Conservation (phyloP, 2,113 vertebrate genomes). For the Eonycteris spelaea region DNA sequence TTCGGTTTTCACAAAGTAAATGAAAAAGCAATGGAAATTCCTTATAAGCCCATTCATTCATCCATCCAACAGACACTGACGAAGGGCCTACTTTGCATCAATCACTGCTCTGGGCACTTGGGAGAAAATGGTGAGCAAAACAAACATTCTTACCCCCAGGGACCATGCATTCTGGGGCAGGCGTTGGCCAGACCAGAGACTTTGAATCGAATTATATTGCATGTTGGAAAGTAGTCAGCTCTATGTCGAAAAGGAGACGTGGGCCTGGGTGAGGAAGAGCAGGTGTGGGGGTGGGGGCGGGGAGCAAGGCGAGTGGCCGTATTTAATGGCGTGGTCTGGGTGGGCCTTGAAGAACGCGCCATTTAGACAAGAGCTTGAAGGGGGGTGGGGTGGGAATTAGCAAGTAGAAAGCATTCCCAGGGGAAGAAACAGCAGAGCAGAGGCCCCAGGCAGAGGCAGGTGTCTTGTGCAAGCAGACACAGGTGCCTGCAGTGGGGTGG, state of each 20-base stretch:
- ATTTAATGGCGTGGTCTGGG: background rate
- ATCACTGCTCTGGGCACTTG: background rate
- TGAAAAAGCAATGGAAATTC: background rate
- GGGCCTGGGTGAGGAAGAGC: background rate
- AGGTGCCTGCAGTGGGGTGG: background rate
- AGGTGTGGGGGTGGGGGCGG: background rate
- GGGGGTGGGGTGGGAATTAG: background rate
- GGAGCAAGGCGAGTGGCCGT: too few relatives aligned
- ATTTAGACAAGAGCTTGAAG: background rate
- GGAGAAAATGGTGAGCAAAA: background rate
- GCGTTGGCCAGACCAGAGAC: background rate
- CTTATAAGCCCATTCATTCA: background rate
- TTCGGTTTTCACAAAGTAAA: background rate
- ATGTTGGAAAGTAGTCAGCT: background rate
- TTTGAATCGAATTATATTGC: background rate
- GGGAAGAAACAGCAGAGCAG: background rate
- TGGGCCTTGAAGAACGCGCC: background rate
- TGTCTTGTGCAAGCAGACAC: background rate
- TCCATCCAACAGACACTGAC: background rate
- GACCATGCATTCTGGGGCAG: background rate
- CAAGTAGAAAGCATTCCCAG: too few relatives aligned
- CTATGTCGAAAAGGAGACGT: background rate
- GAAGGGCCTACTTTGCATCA: background rate
- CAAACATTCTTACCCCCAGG: background rate
- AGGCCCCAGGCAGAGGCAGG: background rate